A percentile compares a stretch with the other conserved stretches of the same genome.
These are phyloP conservation scores for Barypeithes pellucidus DNA, from an alignment of 2,888 invertebrate genomes.

Conservation along the genomic window DNA sequence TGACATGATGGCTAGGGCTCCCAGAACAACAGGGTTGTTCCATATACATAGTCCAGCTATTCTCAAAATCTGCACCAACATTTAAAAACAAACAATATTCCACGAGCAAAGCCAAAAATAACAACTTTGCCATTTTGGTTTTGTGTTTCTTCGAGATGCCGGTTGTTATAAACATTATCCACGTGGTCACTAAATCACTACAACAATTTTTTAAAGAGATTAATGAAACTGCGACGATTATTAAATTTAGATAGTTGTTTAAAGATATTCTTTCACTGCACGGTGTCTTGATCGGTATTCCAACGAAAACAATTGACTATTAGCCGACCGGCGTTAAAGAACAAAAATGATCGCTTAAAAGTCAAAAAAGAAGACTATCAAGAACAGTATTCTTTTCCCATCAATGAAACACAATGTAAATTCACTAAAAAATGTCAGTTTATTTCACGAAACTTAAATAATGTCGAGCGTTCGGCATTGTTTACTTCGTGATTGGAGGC, in stretches of 20 bases:
- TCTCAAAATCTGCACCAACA: slow-evolving; percentile 73
- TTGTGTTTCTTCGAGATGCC: slow-evolving; percentile 34
- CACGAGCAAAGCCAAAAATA: slow-evolving; percentile 61
- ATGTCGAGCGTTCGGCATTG: slow-evolving; percentile 57
- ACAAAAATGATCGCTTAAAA: slow-evolving; percentile 9
- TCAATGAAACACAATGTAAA: slow-evolving; percentile 23
- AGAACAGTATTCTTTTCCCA: slow-evolving; percentile 11
- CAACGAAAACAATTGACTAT: background rate
- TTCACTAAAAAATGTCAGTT: slow-evolving; percentile 25
- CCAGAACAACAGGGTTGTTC: slow-evolving; percentile 79
- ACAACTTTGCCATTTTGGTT: slow-evolving; percentile 46
- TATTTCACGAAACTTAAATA: slow-evolving; percentile 38
- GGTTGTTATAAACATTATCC: slow-evolving; percentile 56
- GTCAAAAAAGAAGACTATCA: slow-evolving; percentile 13
- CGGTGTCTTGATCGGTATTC: background rate
- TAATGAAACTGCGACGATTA: slow-evolving; percentile 27
- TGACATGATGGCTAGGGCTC: slow-evolving; percentile 74
- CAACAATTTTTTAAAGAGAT: slow-evolving; percentile 1
- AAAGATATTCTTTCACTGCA: background rate
- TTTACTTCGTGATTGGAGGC: slow-evolving; percentile 58
- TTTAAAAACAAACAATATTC: slow-evolving; percentile 59
- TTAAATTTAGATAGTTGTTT: background rate
- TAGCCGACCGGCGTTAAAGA: background rate
- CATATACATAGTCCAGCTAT: slow-evolving; percentile 79
- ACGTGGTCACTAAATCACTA: slow-evolving; percentile 58